Percentiles rank a stretch among this genome's conserved stretches.
Conservation (phyloP, 2,113 vertebrate genomes). For the Rhegmatorhina hoffmannsi region DNA sequence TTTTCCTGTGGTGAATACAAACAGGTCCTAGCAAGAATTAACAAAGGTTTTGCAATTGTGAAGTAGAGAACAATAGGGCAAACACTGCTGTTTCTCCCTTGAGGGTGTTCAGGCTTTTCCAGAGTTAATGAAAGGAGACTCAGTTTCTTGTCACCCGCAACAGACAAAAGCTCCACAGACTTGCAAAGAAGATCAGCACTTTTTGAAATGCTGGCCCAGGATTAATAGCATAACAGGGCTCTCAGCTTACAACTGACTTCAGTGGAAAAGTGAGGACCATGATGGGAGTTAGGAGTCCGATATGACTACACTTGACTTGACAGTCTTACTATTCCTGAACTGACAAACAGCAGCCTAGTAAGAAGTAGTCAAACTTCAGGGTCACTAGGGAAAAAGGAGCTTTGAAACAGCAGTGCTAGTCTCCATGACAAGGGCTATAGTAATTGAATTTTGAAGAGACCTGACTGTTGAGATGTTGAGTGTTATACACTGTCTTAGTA, state of each 20-base stretch:
- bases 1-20: neutral
- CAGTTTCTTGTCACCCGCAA: neutral
- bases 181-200: neutral
- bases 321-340: neutral
- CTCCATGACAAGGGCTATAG: constrained; percentile 39
- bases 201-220: neutral
- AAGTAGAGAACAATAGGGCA: neutral
- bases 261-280: neutral
- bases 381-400: neutral
- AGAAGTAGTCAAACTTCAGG: constrained; percentile 14
- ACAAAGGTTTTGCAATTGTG: neutral
- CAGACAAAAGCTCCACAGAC: neutral
- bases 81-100: neutral
- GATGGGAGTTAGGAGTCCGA: neutral
- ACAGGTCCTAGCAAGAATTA: neutral
- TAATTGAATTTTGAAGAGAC: constrained; percentile 70
- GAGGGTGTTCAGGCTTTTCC: neutral
- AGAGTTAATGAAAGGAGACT: neutral
- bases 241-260: neutral
- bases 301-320: neutral
- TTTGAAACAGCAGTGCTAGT: constrained; percentile 6
- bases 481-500: constrained; percentile 41
- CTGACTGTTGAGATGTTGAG: constrained; percentile 63
- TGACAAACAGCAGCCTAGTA: constrained; percentile 28
- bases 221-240: neutral